These are phyloP conservation scores for Drosophila heteroneura DNA, from an alignment of 2,888 invertebrate species.

Conservation along the genomic window DNA sequence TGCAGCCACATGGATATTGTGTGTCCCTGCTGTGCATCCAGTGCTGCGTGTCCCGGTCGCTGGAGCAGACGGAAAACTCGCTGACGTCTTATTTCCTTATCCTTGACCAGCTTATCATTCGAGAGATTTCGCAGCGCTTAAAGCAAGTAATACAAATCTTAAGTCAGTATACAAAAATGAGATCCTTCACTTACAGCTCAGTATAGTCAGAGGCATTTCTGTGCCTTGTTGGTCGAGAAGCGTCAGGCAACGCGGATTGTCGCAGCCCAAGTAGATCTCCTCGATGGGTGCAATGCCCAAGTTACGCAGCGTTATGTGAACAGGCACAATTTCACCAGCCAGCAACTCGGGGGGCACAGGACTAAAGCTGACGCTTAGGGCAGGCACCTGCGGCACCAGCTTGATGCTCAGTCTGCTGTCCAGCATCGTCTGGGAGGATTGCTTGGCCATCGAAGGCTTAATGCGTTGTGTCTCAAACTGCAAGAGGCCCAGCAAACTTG, in stretches of 20 bases:
- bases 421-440: constrained; percentile 70
- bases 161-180: neutral
- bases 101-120: constrained; percentile 84
- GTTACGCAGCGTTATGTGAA: constrained; percentile 88
- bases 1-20: constrained; percentile 88
- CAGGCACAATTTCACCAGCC: constrained; percentile 89
- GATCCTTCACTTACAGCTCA: constrained; percentile 79
- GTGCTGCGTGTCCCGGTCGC: constrained; percentile 57
- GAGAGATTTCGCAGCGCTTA: constrained; percentile 82
- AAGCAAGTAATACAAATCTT: neutral
- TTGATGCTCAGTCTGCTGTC: constrained; percentile 91
- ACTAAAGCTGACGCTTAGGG: constrained; percentile 90
- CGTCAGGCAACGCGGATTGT: constrained; percentile 84
- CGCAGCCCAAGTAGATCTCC: constrained; percentile 87
- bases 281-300: constrained; percentile 88
- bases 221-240: constrained; percentile 79
- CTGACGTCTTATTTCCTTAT: constrained; percentile 85
- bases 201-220: constrained; percentile 83
- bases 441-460: constrained; percentile 68
- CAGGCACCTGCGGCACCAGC: constrained; percentile 92
- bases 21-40: constrained; percentile 83
- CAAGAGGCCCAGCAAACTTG: constrained; percentile 81
- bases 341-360: constrained; percentile 89
- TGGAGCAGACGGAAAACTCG: constrained; percentile 83
- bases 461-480: constrained; percentile 83